Percentiles rank a stretch among this genome's conserved stretches.
Conservation (phyloP, 2,797 vertebrate species). For the Calcarius lapponicus region DNA sequence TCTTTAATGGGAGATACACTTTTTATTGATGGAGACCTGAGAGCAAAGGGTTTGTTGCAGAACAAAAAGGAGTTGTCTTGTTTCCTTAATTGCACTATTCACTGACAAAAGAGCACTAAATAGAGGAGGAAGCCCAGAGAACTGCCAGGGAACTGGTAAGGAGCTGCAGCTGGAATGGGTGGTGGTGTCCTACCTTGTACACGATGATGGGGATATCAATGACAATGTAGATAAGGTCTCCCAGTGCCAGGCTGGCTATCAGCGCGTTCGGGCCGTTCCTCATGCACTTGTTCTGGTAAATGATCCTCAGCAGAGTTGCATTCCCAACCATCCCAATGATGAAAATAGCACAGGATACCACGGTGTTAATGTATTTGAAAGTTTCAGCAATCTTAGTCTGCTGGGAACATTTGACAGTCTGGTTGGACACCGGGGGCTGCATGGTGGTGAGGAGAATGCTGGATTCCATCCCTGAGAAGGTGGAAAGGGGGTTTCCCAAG, state of each 20-base stretch:
- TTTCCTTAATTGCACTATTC: background rate
- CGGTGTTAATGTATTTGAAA: slow-evolving; percentile 94
- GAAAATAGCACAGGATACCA: slow-evolving; percentile 91
- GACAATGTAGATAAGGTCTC: slow-evolving; percentile 96
- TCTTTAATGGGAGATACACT: background rate
- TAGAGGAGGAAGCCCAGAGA: background rate
- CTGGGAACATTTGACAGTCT: slow-evolving; percentile 72
- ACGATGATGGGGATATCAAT: slow-evolving; percentile 91
- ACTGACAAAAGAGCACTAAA: background rate
- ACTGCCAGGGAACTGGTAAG: background rate
- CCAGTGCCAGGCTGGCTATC: slow-evolving; percentile 95
- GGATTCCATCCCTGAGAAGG: slow-evolving; percentile 57
- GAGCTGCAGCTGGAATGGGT: background rate
- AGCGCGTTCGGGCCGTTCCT: slow-evolving; percentile 97
- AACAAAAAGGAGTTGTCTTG: background rate
- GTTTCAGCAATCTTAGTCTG: slow-evolving; percentile 78
- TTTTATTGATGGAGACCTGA: background rate
- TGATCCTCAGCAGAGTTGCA: slow-evolving; percentile 94
- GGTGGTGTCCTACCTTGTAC: slow-evolving; percentile 88
- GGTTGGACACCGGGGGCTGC: slow-evolving; percentile 67
- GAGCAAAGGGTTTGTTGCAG: background rate
- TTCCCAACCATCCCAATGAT: slow-evolving; percentile 96
- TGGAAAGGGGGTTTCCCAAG: slow-evolving; percentile 37
- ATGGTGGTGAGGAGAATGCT: slow-evolving; percentile 62
- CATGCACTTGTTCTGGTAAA: slow-evolving; percentile 99